phyloP scores from a whole-genome alignment of 2,888 invertebrate species.

The Andricus quercusramuli region DNA sequence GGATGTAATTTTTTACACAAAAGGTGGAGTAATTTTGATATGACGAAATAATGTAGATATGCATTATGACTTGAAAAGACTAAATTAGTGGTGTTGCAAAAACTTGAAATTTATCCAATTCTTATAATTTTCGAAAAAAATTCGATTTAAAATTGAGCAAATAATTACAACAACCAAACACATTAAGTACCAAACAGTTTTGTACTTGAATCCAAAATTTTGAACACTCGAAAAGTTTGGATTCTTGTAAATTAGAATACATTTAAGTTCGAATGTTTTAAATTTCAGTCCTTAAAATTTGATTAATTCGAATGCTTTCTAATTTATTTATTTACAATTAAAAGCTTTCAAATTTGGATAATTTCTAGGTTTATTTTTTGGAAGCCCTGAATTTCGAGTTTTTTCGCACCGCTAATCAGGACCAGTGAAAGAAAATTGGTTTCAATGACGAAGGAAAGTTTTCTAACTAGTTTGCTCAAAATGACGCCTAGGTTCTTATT shows the following conservation, averaged over 20 bases:
- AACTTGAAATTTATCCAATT: neutral
- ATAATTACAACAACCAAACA: neutral
- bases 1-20: neutral
- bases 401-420: neutral
- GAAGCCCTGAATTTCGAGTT: neutral
- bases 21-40: slow-evolving; percentile 8
- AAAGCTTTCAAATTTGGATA: neutral
- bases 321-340: neutral
- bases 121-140: neutral
- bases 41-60: slow-evolving; percentile 14
- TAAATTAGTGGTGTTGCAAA: neutral
- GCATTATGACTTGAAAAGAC: neutral
- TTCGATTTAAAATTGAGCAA: neutral
- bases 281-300: too few species aligned
- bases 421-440: neutral
- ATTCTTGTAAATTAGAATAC: too few species aligned
- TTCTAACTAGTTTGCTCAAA: slow-evolving; percentile 25
- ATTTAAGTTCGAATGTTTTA: too few species aligned
- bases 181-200: neutral
- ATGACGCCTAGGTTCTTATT: slow-evolving; percentile 29
- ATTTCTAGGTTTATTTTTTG: neutral
- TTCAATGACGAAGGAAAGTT: slow-evolving; percentile 28
- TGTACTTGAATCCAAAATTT: too few species aligned
- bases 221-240: too few species aligned
- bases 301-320: neutral